Evolutionary conservation across 35 echinoderm and acorn worm species (phyloP).

Genomic region (Nesometra sesokonis): DNA sequence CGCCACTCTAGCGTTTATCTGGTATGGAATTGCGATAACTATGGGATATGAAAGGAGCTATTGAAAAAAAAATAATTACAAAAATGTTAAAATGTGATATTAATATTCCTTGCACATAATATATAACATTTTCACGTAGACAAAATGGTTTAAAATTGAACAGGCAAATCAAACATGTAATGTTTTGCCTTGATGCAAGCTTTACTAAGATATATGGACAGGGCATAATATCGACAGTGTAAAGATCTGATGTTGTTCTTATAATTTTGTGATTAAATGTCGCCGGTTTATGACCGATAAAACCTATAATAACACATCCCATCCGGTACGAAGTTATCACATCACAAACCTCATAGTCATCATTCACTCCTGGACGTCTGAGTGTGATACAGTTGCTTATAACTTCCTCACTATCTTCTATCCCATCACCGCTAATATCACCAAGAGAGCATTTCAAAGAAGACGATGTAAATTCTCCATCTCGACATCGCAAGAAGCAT

Average conservation of each 20-base stretch:
- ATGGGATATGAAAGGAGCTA: conserved; percentile 9
- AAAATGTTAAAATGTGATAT: too few relatives aligned
- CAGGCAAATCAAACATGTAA: too few relatives aligned
- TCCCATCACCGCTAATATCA: neutral
- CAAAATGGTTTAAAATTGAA: too few relatives aligned
- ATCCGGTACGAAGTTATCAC: too few relatives aligned
- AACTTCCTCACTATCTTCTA: neutral
- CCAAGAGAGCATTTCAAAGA: neutral
- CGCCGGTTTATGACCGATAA: too few relatives aligned
- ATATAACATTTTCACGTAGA: neutral
- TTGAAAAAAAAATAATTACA: neutral
- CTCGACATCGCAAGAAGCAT: neutral
- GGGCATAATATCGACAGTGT: too few relatives aligned
- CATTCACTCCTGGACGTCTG: neutral
- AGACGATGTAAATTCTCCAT: neutral
- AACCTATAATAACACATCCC: too few relatives aligned
- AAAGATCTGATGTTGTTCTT: too few relatives aligned
- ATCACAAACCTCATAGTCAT: neutral
- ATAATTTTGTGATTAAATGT: too few relatives aligned
- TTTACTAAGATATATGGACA: too few relatives aligned
- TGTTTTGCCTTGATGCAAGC: too few relatives aligned
- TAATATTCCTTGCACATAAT: neutral
- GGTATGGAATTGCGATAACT: conserved; percentile 73
- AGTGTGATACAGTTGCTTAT: neutral
- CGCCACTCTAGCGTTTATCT: conserved; percentile 35